Evolutionary conservation across 2,797 vertebrate genomes (phyloP).

Genomic region (Neomorphus geoffroyi): DNA sequence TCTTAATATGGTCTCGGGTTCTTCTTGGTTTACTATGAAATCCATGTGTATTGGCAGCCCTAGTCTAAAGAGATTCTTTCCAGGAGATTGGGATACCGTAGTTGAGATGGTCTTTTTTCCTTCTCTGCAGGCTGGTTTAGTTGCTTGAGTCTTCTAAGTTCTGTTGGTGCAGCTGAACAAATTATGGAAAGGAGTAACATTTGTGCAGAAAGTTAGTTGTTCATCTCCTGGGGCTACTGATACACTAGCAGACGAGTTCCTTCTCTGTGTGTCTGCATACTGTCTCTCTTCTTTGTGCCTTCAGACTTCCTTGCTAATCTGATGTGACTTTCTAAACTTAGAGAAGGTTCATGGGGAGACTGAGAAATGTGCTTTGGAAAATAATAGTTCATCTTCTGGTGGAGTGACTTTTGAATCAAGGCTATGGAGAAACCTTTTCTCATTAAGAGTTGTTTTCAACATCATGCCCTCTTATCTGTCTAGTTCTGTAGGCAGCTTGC

Average conservation of each 20-base stretch:
- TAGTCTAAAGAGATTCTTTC: background rate
- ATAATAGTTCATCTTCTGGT: background rate
- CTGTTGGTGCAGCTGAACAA: background rate
- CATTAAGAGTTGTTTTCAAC: background rate
- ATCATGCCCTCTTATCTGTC: background rate
- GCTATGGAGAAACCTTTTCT: background rate
- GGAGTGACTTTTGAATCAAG: background rate
- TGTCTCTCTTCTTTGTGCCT: background rate
- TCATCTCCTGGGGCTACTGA: background rate
- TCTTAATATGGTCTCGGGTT: background rate
- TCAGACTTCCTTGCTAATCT: background rate
- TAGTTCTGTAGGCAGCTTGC: too few relatives aligned
- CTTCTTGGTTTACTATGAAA: background rate
- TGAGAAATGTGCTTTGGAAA: background rate
- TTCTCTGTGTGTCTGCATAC: background rate
- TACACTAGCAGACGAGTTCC: background rate
- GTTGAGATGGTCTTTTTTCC: background rate
- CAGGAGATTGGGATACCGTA: background rate
- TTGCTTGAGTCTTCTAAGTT: background rate
- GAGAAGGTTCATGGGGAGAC: background rate
- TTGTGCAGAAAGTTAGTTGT: background rate
- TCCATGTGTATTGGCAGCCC: background rate
- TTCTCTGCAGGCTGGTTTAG: background rate
- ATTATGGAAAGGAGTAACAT: background rate
- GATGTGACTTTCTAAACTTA: too few relatives aligned